Base-by-base conservation (phyloP, 2,113 vertebrate genomes). In the Gasterosteus nipponicus region DNA sequence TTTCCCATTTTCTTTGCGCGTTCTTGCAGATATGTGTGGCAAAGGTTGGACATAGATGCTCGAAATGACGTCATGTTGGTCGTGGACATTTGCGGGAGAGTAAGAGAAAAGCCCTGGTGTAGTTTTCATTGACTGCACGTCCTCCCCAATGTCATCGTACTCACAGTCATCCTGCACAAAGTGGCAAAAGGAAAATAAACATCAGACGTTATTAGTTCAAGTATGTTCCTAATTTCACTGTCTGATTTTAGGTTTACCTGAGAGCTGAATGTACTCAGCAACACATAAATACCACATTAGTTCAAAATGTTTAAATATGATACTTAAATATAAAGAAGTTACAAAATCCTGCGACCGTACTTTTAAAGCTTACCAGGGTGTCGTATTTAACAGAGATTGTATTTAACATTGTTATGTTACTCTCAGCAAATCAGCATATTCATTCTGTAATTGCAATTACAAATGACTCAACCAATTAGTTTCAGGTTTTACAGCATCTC, bases 41-140 rank as follows among this genome's bases (percentile, higher is more conserved):
- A 82, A 57, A 26, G 70, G 73, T 8, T 51, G 58, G 57, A 78
- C 57, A 60, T 87, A 80, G 33, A 77, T 61, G 26, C 10, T 0
- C 5, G 71, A 22, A 47, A 1, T 46, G 16, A 8, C 7, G 16
- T 67, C n/a, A 3, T 18, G 18, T 14, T 61, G 0, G 0, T 68
- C 67, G 63, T 35, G 22, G 60, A 18, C 11, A 2, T 67, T 56
- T 46, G 26, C 12, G 10, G 44, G 26, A 46, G 35, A 19, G 15
- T 6, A 7, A 16, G 38, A 68, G n/a, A 31, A 10, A 10, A 1
- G 14, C 19, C 41, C 15, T 5, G 69, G 39, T 38, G 19, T 4
- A 1, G 3, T 53, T 60, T 53, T 47, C 0, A 15, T 14, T 3
- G 18, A 6, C 14, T 62, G 60, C 12, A 5, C 12, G 7, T 4